Base-by-base conservation (phyloP, 1,140 invertebrate genomes). In the Drosophila nebulosa region DNA sequence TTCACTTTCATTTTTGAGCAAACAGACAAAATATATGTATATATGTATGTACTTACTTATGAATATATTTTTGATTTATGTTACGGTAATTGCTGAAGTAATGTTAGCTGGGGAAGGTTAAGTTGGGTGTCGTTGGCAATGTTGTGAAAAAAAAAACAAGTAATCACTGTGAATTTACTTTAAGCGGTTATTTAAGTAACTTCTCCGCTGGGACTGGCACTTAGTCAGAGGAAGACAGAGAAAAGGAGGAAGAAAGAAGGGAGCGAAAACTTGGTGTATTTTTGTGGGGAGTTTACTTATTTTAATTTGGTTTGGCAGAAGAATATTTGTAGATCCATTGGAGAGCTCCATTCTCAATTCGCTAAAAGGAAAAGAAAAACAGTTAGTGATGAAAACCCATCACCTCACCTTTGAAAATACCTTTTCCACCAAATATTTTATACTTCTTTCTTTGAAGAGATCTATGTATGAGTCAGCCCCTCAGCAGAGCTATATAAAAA, bases 61-160 rank as follows among this genome's bases (percentile, higher is more conserved):
- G 30, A 12, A 65, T 67, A 71, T 69, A 10, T 26, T 62, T 79
- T 86, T 85, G 74, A 86, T 80, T 85, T 85, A 86, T 86, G 77
- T 71, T 56, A 78, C 52, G 69, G 64, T 80, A 77, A 85, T 85
- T 85, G 73, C 50, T 30, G 32, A 21, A 30, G 16, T 55, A 55
- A 55, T 55, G 52, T 16, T 55, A 21, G 16, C 39, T 30, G 9
- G 7, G 52, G 52, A 26, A 12, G 9, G 9, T 16, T 16, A 27
- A 55, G 12, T 55, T 30, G n/a, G 52, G n/a, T 30, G 52, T 26
- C 26, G 24, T 55, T 24, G 50, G 50, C 10, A 51, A 51, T n/a
- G n/a, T 22, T 52, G 4, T 14, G 12, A 30, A 27, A 27, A 53
- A 53, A 53, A 53, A 1, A 27, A n/a, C 27, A 30, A 30, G 6